Evolutionary conservation across 2,797 vertebrate genomes (phyloP), one percentile per base, ranked within the genome.

Genomic region (Bradypus variegatus): DNA sequence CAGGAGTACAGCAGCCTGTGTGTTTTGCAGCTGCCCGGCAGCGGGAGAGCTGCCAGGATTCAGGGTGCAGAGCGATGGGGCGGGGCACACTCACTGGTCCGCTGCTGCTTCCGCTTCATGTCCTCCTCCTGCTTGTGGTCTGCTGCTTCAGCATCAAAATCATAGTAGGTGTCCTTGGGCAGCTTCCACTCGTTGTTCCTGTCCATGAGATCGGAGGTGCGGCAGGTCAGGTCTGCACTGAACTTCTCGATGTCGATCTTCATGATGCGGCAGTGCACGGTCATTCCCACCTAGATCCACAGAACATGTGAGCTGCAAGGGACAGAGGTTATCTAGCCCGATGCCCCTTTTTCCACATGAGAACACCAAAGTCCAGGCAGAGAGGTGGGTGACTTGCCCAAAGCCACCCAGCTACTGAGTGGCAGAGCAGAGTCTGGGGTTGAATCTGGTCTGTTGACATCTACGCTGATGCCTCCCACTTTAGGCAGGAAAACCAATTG

Each of bases 181-280:
- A 99, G 98, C 79, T 99, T 99, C 99, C 99, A 99, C 96, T 99
- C 99, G 0, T 99, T 99, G 97, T 98, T 99, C 95, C 99, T 99
- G 97, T 99, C 99, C 98, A 98, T 98, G 93, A 99, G 97, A 95
- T 99, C 99, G 0, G 99, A 99, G 3, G 99, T 99, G 86, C 99
- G 98, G 96, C 99, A 99, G 1, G 99, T 99, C 96, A 99, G 98
- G 97, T 99, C 99, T 0, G 99, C 99, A 8, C 98, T 99, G 97
- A 99, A 99, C 96, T 99, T 99, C 95, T 99, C 99, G 0, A 99
- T 99, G 97, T 99, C 99, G 0, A 99, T 99, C 97, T 99, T 99
- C 99, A 99, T 99, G 96, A 99, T 99, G 88, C 99, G 98, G 97
- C 99, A 99, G 97, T 99, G 99, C 83, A 99, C 99, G 0, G 99